Evolutionary conservation across 2,113 vertebrate genomes (phyloP).

Genomic region (Neoarius graeffei): DNA sequence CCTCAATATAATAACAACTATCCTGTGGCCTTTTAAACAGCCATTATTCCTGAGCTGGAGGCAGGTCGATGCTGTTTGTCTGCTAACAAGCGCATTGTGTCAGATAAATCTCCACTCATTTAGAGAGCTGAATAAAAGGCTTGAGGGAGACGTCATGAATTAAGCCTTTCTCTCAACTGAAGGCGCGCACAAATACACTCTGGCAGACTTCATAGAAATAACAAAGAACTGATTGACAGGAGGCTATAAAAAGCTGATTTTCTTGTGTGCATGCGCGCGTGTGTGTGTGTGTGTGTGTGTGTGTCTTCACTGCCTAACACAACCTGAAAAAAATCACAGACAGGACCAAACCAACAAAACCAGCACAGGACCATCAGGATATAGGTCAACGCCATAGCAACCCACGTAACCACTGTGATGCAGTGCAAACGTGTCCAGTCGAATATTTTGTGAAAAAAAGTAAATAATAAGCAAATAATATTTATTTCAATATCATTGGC

Average conservation of each 20-base stretch:
- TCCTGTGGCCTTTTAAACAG: conserved; percentile 35
- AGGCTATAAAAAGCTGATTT: conserved; percentile 34
- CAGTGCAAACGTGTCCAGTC: conserved; percentile 19
- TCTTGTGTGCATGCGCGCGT: conserved; percentile 5
- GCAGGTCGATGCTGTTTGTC: conserved; percentile 36
- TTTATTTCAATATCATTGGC: background rate
- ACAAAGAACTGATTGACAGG: conserved; percentile 45
- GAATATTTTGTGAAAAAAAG: conserved; percentile 10
- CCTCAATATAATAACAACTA: conserved; percentile 30
- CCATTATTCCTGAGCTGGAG: conserved; percentile 37
- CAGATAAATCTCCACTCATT: conserved; percentile 47
- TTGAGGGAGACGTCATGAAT: conserved; percentile 41
- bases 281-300: background rate
- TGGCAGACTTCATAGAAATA: conserved; percentile 45
- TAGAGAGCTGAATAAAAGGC: conserved; percentile 36
- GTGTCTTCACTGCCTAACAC: conserved; percentile 30
- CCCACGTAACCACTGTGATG: conserved; percentile 50
- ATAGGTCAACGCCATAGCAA: conserved; percentile 56
- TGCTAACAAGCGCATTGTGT: conserved; percentile 49
- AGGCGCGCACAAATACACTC: conserved; percentile 35
- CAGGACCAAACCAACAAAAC: conserved; percentile 33
- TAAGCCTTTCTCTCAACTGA: conserved; percentile 31
- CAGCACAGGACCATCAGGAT: conserved; percentile 46
- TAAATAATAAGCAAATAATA: background rate
- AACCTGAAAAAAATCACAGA: conserved; percentile 5